Evolutionary conservation across 2,888 invertebrate genomes (phyloP).

Genomic region (Drosophila austrosaltans): DNA sequence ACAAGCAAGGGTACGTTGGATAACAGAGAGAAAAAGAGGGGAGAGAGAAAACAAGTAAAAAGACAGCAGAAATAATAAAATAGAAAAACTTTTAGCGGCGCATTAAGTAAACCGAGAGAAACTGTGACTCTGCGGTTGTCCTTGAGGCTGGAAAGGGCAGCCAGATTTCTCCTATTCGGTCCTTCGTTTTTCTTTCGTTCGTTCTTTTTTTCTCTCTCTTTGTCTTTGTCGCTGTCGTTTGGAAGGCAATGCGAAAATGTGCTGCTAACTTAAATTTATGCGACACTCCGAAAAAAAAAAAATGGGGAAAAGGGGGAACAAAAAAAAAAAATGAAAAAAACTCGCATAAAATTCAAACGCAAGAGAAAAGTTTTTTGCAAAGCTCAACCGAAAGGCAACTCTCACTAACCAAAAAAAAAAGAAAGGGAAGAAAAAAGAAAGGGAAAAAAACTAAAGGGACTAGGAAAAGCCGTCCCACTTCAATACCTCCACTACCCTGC

Average conservation of each 20-base stretch:
- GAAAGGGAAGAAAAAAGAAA: too few species aligned
- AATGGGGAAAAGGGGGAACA: background rate
- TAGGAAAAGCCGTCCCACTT: background rate
- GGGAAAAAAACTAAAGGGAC: conserved; percentile 24
- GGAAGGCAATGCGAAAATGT: conserved; percentile 68
- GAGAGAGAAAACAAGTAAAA: conserved; percentile 20
- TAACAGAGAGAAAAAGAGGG: background rate
- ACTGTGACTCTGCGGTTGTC: conserved; percentile 79
- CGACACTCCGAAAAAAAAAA: conserved; percentile 61
- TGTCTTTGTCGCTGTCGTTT: background rate
- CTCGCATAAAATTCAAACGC: conserved; percentile 77
- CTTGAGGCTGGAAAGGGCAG: conserved; percentile 56
- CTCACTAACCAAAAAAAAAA: background rate
- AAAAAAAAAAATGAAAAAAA: conserved; percentile 59
- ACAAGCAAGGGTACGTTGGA: background rate
- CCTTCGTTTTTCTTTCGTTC: background rate
- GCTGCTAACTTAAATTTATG: conserved; percentile 77
- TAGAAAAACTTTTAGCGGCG: conserved; percentile 78
- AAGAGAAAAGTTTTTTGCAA: conserved; percentile 68
- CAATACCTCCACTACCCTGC: background rate
- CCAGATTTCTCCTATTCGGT: background rate
- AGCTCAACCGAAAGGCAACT: conserved; percentile 57
- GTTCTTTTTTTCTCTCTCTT: background rate
- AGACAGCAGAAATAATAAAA: conserved; percentile 72
- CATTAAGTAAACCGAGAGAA: conserved; percentile 77